Evolutionary conservation across 2,888 invertebrate species (phyloP).

Genomic region (Teinopalpus imperialis): DNA sequence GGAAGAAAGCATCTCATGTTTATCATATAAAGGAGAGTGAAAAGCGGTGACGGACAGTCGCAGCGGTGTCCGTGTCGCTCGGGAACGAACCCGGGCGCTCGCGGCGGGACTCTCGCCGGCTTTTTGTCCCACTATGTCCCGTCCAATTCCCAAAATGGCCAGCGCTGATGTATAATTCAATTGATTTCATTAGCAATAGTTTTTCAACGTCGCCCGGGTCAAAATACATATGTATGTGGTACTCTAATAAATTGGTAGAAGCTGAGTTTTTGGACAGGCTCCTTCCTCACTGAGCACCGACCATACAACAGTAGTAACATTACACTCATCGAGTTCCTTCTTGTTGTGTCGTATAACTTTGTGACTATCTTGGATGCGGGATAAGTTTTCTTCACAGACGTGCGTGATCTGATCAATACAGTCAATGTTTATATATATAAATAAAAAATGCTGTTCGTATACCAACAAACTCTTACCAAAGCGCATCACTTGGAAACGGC

Average conservation of each 20-base stretch:
- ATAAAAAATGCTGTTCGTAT: too few relatives aligned
- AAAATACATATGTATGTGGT: slow-evolving; percentile 67
- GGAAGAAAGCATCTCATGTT: too few relatives aligned
- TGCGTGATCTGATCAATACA: too few relatives aligned
- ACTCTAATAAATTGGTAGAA: slow-evolving; percentile 62
- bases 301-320: too few relatives aligned
- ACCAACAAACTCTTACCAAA: too few relatives aligned
- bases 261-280: slow-evolving; percentile 33
- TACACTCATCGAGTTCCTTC: too few relatives aligned
- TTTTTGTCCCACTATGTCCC: slow-evolving; percentile 43
- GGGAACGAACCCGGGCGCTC: slow-evolving; percentile 5
- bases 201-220: slow-evolving; percentile 60
- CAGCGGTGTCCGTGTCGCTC: slow-evolving; percentile 11
- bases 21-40: slow-evolving; percentile 5
- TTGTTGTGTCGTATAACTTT: too few relatives aligned
- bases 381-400: too few relatives aligned
- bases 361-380: too few relatives aligned
- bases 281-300: too few relatives aligned
- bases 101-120: slow-evolving; percentile 19
- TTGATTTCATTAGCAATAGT: slow-evolving; percentile 67
- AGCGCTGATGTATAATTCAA: slow-evolving; percentile 72
- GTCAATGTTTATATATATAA: too few relatives aligned
- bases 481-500: too few relatives aligned
- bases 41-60: not conserved
- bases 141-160: slow-evolving; percentile 61